Base-by-base conservation (phyloP, 2,113 vertebrate genomes). In the Cebidichthys violaceus region DNA sequence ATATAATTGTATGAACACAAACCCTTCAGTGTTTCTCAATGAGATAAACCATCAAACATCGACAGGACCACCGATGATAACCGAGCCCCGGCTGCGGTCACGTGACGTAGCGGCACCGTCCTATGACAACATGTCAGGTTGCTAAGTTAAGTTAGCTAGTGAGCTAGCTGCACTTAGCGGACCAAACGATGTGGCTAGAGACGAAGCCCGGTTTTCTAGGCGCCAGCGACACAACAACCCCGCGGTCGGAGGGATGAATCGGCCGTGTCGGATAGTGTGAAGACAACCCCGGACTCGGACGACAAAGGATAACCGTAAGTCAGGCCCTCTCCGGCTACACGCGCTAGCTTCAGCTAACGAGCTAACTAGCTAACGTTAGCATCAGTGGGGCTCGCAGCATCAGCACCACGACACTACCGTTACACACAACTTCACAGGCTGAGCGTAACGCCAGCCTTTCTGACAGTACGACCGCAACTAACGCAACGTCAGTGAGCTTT, bases 121-220 rank as follows among this genome's bases (percentile, higher is more conserved):
- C 66, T 54, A 33, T 20, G 88, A 81, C 84, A 81, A 86, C 85
- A 90, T 52, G 89, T 88, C 88, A 76, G 84, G 75, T 55, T 62
- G 88, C 89, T 83, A 82, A 65, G 83, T 68, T 83, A 82, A 65
- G 83, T 68, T 86, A 92, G 89, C 82, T 84, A 33, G 66, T 5
- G 0, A 66, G 88, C 87, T 88, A 90, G 90, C 88, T 82, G 18
- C 0, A 70, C 47, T 80, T 71, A 83, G 88, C 76, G 10, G 57
- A 75, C 74, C 78, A 64, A 79, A 93, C 41, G 84, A 91, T 87
- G 84, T 71, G 86, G 87, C 82, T 1, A 13, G 22, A 70, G 6
- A 33, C 43, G 69, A 43, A 31, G 3, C 9, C 22, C 31, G 33
- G 17, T 37, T 69, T 64, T 9, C 8, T 3, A 3, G 15, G 31